A percentile compares a stretch with the other conserved stretches of the same genome.
Evolutionary conservation across 2,888 invertebrate species (phyloP).

Genomic region (Campoplex capitator): DNA sequence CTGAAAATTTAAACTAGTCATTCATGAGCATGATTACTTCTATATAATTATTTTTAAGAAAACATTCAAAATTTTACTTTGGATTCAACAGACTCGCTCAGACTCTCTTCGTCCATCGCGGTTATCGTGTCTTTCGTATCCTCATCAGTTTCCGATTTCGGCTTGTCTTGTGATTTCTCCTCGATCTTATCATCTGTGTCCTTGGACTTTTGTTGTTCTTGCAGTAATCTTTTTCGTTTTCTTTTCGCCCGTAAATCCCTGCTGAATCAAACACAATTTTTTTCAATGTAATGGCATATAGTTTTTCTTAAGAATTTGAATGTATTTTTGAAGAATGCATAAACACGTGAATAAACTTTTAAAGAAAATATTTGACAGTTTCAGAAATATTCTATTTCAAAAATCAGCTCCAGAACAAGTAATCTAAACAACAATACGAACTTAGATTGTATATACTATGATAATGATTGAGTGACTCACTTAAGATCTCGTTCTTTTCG

Average conservation of each 20-base stretch:
- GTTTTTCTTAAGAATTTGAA: too few relatives aligned
- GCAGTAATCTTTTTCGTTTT: conserved; percentile 81
- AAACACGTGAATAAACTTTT: too few relatives aligned
- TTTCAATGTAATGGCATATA: background rate
- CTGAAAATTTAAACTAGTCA: background rate
- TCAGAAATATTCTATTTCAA: too few relatives aligned
- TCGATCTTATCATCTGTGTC: conserved; percentile 76
- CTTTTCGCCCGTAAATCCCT: conserved; percentile 81
- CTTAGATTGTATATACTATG: background rate
- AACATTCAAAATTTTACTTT: conserved; percentile 75
- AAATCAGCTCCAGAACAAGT: too few relatives aligned
- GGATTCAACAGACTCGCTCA: conserved; percentile 75
- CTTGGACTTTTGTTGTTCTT: conserved; percentile 78
- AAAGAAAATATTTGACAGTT: too few relatives aligned
- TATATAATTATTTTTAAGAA: background rate
- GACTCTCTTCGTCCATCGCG: conserved; percentile 79
- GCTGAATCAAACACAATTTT: conserved; percentile 30
- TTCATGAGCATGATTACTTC: background rate
- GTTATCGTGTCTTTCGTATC: conserved; percentile 81
- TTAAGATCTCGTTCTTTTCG: conserved; percentile 81
- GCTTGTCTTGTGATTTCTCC: conserved; percentile 76
- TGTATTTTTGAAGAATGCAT: too few relatives aligned
- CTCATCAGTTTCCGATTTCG: conserved; percentile 81
- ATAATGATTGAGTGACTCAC: conserved; percentile 65
- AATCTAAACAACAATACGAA: too few relatives aligned